Evolutionary conservation across 2,797 vertebrate species (phyloP), one percentile per base, ranked within the genome.

Genomic region (Nyctibius grandis): DNA sequence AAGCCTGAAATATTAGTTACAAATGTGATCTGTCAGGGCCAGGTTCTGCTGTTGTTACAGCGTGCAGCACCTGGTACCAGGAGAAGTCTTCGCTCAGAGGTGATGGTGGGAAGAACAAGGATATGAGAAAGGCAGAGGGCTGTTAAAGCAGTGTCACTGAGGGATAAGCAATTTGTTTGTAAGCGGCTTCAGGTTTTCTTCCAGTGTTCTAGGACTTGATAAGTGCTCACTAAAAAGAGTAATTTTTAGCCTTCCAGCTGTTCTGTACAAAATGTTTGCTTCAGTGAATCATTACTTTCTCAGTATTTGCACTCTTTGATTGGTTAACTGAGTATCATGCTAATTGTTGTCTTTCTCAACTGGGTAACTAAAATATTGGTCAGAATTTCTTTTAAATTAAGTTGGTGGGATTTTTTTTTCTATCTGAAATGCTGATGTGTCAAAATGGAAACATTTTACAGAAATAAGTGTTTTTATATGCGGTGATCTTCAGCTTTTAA

Each of bases 221-320:
- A 92, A 92, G 59, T 45, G 20, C 70, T 94, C 36, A 59, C 73
- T 83, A 78, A 91, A 95, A 87, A 61, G 60, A 93, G 50, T 73
- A 47, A 91, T 79, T 96, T 96, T 91, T 91, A 79, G 88, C 64
- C 44, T n/a, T 90, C 85, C 76, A 90, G 77, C 85, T 95, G 92
- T 73, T 95, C 80, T 90, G 82, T 79, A 82, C 70, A 94, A 86
- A 88, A 40, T 76, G 67, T 94, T 96, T 88, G 73, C 85, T 79
- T 88, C 80, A 88, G 31, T 91, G 93, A 92, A 81, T 93, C 81
- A 80, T 83, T 92, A 64, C 38, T 74, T 83, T 64, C 60, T 89
- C 61, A 38, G 72, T 93, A 87, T 94, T 94, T 91, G 53, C 42
- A 47, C 42, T 79, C 28, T 57, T 70, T 60, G 82, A 69, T 80